Percentiles rank a stretch among this genome's conserved stretches.
Conservation (phyloP, 2,888 invertebrate species). For the Agonum fuliginosum region DNA sequence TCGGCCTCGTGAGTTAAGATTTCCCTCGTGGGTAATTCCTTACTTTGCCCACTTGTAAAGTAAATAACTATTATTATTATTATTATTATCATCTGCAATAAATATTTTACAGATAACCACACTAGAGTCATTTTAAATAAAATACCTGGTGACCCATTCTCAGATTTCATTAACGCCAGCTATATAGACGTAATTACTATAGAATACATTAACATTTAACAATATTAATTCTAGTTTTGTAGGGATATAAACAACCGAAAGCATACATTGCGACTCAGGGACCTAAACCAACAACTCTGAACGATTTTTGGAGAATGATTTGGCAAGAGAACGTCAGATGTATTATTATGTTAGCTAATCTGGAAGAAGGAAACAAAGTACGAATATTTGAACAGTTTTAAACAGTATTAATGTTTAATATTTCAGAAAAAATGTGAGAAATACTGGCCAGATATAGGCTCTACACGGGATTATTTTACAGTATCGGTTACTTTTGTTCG, state of each 20-base stretch:
- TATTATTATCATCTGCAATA: neutral
- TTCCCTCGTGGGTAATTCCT: too few relatives aligned
- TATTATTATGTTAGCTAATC: conserved; percentile 72
- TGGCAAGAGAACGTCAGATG: conserved; percentile 71
- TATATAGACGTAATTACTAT: conserved; percentile 71
- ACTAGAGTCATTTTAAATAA: conserved; percentile 72
- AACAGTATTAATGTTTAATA: conserved; percentile 63
- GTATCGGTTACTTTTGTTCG: conserved; percentile 68
- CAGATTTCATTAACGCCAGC: conserved; percentile 76
- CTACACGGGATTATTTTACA: conserved; percentile 68
- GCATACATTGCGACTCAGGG: conserved; percentile 70
- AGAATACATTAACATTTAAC: neutral
- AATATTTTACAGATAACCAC: conserved; percentile 72
- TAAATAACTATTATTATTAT: too few relatives aligned
- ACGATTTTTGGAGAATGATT: conserved; percentile 73
- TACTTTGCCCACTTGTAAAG: too few relatives aligned
- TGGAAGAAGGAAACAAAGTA: conserved; percentile 70
- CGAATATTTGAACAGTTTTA: conserved; percentile 68
- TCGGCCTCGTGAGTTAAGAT: too few relatives aligned
- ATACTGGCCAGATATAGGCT: conserved; percentile 74
- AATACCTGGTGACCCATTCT: conserved; percentile 69
- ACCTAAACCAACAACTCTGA: conserved; percentile 69
- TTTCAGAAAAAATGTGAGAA: conserved; percentile 73
- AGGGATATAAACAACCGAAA: conserved; percentile 63
- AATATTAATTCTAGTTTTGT: conserved; percentile 9